Percentiles rank a stretch among this genome's conserved stretches.
Conservation (phyloP, 2,797 vertebrate species). For the Scyliorhinus canicula region DNA sequence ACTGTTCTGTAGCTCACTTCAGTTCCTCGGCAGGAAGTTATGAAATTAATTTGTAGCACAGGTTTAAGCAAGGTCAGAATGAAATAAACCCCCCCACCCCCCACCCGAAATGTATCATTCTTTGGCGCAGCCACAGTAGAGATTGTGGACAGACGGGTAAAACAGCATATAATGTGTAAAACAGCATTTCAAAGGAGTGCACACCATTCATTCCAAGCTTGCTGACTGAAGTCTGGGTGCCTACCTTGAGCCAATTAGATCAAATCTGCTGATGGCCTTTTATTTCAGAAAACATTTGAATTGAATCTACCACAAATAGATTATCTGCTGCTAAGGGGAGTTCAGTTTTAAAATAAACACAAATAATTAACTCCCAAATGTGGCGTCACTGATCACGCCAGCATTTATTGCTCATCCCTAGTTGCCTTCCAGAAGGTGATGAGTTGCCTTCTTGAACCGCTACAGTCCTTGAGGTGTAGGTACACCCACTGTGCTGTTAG, state of each 20-base stretch:
- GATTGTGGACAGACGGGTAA: neutral
- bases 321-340: neutral
- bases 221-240: neutral
- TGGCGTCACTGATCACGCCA: too few relatives aligned
- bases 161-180: neutral
- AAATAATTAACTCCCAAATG: neutral
- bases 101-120: neutral
- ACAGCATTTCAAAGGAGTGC: neutral
- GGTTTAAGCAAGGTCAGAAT: neutral
- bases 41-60: neutral
- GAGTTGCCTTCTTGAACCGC: too few relatives aligned
- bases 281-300: neutral
- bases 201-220: neutral
- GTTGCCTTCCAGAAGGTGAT: too few relatives aligned
- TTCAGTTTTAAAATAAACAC: neutral
- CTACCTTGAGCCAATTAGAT: neutral
- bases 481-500: too few relatives aligned
- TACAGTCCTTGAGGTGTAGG: too few relatives aligned
- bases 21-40: neutral
- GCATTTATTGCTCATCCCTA: too few relatives aligned
- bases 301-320: neutral
- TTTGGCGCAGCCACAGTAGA: neutral
- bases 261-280: neutral
- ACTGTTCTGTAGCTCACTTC: neutral
- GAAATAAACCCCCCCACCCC: too few relatives aligned